Evolutionary conservation across 2,797 vertebrate species (phyloP).

Genomic region (Thunnus albacares): DNA sequence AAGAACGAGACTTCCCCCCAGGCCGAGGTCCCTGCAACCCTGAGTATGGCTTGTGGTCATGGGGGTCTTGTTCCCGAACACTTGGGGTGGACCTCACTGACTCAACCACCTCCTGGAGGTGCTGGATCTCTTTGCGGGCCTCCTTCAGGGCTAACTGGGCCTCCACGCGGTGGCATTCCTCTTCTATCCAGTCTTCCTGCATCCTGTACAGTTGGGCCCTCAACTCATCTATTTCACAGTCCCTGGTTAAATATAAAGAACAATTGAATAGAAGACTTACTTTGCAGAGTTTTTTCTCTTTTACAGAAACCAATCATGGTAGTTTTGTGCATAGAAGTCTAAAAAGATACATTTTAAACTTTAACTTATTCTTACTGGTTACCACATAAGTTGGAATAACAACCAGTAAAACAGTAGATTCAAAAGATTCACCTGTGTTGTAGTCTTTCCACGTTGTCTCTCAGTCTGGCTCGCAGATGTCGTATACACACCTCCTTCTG

Average conservation of each 20-base stretch:
- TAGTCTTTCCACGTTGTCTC: constrained; percentile 94
- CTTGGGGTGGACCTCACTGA: constrained; percentile 90
- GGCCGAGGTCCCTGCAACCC: constrained; percentile 74
- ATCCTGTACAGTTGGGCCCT: constrained; percentile 93
- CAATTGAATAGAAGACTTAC: background rate
- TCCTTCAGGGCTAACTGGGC: constrained; percentile 96
- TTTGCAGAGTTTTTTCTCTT: background rate
- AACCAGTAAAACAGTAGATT: background rate
- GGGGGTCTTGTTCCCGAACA: constrained; percentile 83
- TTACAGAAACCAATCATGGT: background rate
- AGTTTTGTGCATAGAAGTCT: background rate
- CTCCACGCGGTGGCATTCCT: constrained; percentile 97
- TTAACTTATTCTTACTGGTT: background rate
- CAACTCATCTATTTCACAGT: constrained; percentile 94
- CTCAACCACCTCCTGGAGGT: constrained; percentile 95
- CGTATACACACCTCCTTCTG: constrained; percentile 99
- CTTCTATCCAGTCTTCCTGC: constrained; percentile 99
- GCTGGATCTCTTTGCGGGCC: constrained; percentile 95
- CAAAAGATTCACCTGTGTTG: constrained; percentile 90
- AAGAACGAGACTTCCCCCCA: constrained; percentile 84
- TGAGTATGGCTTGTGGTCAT: constrained; percentile 87
- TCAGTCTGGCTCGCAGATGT: constrained; percentile 93
- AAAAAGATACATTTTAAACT: background rate
- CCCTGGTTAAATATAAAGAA: constrained; percentile 80
- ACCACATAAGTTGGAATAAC: background rate